phyloP scores from a whole-genome alignment of 2,888 invertebrate species.

The Oscheius onirici region DNA sequence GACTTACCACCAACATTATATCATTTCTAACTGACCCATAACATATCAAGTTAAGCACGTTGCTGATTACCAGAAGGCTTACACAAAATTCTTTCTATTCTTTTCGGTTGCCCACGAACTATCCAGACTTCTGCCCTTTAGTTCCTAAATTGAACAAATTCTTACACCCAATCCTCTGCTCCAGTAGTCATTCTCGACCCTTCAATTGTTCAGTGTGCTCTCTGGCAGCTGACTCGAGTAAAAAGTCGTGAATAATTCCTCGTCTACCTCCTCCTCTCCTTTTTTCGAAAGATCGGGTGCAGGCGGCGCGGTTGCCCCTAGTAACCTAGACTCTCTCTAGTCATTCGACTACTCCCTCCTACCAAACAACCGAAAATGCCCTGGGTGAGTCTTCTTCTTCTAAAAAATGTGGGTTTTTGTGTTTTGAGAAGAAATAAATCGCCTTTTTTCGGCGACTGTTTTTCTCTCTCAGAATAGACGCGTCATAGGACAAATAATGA shows the following conservation, averaged over 20 bases:
- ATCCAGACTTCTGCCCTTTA: no score
- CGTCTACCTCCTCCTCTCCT: background rate
- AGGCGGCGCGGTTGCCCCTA: constrained; percentile 31
- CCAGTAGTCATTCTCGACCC: background rate
- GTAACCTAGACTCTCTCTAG: background rate
- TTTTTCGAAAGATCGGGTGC: constrained; percentile 5
- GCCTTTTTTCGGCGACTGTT: background rate
- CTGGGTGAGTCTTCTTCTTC: constrained; percentile 6
- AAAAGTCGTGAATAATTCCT: constrained; percentile 22
- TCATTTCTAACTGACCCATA: no score
- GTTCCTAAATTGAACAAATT: no score
- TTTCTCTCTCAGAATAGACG: constrained; percentile 4
- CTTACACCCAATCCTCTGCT: no score
- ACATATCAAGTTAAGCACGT: no score
- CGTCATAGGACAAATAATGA: constrained; percentile 20
- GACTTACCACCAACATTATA: no score
- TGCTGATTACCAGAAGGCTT: no score
- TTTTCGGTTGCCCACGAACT: no score
- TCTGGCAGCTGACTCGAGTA: constrained; percentile 19
- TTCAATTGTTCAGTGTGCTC: background rate
- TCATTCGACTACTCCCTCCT: constrained; percentile 4
- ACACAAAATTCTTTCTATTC: no score
- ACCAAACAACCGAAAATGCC: constrained; percentile 7
- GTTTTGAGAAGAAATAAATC: no score
- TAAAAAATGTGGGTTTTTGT: no score